A percentile compares a stretch with the other conserved stretches of the same genome.
phyloP scores from a whole-genome alignment of 2,888 invertebrate species.

The Apocheima hispidaria region DNA sequence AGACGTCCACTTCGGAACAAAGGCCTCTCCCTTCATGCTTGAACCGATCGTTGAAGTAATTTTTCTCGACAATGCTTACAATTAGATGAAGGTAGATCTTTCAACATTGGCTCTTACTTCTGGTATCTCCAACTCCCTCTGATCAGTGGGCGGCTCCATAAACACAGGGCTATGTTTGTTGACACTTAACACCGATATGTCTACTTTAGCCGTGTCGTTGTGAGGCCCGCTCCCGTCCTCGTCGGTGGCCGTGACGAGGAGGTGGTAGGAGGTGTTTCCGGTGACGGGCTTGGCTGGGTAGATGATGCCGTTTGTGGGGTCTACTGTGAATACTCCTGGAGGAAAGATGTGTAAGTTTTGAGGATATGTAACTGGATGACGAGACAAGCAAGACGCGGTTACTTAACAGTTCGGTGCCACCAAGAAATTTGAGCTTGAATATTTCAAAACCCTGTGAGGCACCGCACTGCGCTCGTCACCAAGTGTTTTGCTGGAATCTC shows the following conservation, averaged over 20 bases:
- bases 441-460: no score
- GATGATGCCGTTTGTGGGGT: conserved; percentile 92
- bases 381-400: no score
- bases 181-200: conserved; percentile 91
- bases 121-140: conserved; percentile 92
- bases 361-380: no score
- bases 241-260: conserved; percentile 92
- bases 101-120: conserved; percentile 88
- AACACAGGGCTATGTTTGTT: conserved; percentile 94
- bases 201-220: conserved; percentile 89
- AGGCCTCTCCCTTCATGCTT: no score
- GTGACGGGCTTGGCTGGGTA: conserved; percentile 91
- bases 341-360: conserved; percentile 8
- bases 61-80: no score
- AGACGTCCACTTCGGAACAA: no score
- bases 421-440: no score
- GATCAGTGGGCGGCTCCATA: conserved; percentile 90
- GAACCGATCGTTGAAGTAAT: neutral
- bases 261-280: conserved; percentile 84
- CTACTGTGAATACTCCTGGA: conserved; percentile 90
- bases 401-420: no score
- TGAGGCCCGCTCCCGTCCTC: conserved; percentile 88
- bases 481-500: no score
- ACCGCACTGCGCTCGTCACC: no score
- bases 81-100: no score